These are phyloP conservation scores for Eurystomus glaucurus DNA, from an alignment of 2,797 vertebrate genomes.

Conservation along the genomic window DNA sequence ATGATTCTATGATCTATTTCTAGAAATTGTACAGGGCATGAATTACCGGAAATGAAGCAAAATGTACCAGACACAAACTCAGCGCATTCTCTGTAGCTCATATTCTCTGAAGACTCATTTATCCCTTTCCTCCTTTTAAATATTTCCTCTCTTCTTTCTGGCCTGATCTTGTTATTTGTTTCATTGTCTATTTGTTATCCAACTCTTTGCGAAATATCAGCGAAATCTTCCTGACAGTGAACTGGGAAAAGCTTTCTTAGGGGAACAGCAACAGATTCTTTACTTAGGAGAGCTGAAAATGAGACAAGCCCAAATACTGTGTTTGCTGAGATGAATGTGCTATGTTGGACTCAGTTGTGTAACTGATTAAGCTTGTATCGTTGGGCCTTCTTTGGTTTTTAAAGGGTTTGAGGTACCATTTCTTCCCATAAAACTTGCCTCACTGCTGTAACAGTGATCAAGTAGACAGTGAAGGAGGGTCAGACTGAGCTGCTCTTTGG, in stretches of 20 bases:
- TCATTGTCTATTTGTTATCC: slow-evolving; percentile 26
- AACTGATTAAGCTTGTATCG: not conserved
- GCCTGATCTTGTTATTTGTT: slow-evolving; percentile 41
- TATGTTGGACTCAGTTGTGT: not conserved
- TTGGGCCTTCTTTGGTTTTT: not conserved
- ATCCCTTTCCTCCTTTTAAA: slow-evolving; percentile 30
- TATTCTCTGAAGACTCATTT: slow-evolving; percentile 65
- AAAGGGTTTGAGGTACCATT: not conserved
- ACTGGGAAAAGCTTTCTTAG: slow-evolving; percentile 16
- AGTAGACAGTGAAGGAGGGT: not conserved
- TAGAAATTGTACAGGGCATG: not conserved
- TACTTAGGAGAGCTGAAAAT: not conserved
- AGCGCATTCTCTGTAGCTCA: not conserved
- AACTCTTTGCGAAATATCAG: slow-evolving; percentile 28
- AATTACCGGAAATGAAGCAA: slow-evolving; percentile 53
- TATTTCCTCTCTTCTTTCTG: slow-evolving; percentile 57
- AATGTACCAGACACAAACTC: slow-evolving; percentile 63
- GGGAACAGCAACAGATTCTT: not conserved
- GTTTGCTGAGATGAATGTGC: not conserved
- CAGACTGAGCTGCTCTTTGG: not conserved
- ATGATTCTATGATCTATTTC: not conserved
- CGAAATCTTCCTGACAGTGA: slow-evolving; percentile 9
- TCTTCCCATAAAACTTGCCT: not conserved
- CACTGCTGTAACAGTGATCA: not conserved
- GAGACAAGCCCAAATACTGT: not conserved